These are phyloP conservation scores for Deilephila elpenor DNA, from an alignment of 2,888 invertebrate genomes.

Conservation along the genomic window DNA sequence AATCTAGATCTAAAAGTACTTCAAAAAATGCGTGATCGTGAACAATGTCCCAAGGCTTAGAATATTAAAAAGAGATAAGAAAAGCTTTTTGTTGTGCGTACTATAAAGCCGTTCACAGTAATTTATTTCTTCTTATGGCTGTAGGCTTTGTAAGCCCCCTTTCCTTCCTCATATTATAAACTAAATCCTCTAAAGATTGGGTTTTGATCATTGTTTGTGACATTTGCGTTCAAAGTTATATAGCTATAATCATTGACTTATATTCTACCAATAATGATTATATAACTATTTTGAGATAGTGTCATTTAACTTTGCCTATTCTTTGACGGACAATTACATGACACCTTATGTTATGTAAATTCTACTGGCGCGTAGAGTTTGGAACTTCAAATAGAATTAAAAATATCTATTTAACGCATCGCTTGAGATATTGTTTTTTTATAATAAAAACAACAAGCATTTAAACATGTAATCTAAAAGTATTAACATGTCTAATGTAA, in stretches of 20 bases:
- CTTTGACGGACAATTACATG: not conserved
- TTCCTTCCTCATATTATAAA: slow-evolving; percentile 18
- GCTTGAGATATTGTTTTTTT: too few species aligned
- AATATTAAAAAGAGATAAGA: slow-evolving; percentile 12
- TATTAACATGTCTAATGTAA: too few species aligned
- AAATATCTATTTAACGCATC: not conserved
- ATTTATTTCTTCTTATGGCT: slow-evolving; percentile 23
- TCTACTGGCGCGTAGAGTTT: too few species aligned
- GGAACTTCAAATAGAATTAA: too few species aligned
- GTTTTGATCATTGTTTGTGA: slow-evolving; percentile 3
- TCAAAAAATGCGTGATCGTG: not conserved
- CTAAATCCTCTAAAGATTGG: slow-evolving; percentile 14
- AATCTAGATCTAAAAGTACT: not conserved
- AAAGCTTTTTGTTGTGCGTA: not conserved
- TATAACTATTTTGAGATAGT: not conserved
- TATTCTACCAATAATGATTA: too few species aligned
- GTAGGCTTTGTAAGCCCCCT: slow-evolving; percentile 9
- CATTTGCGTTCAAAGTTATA: slow-evolving; percentile 7
- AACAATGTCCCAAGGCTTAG: not conserved
- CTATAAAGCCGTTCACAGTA: slow-evolving; percentile 4
- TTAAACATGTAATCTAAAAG: too few species aligned
- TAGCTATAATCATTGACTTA: too few species aligned
- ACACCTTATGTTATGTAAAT: too few species aligned
- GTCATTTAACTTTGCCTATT: not conserved
- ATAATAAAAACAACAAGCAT: too few species aligned